Evolutionary conservation across 1,140 invertebrate species (phyloP), one percentile per base, ranked within the genome.

Genomic region (Saccostrea glomerata): DNA sequence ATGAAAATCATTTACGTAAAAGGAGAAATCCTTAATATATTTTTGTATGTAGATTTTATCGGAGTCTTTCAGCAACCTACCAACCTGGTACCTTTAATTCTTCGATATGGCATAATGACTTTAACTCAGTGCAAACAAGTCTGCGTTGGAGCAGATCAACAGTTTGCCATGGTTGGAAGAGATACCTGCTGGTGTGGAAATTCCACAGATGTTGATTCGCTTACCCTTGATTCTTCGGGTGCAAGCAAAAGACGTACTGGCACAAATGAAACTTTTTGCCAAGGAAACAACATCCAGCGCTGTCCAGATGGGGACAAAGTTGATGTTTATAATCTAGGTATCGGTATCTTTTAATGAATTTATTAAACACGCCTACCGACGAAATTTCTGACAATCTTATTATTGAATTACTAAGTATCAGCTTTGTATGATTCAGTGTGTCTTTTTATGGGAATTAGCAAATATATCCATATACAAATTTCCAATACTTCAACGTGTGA

Each of bases 41-140:
- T n/a, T n/a, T n/a, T n/a, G n/a, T n/a, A n/a, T n/a, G n/a, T 11
- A 73, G 70, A 77, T 77, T 77, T 77, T 25, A 36, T 77, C 15
- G 70, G 70, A 36, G 70, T 77, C 11, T 77, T 30, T 30, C 23
- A 77, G 25, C 70, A 23, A 11, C 70, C 70, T 11, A 17, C 30
- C 0, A 7, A 30, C 30, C 4, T 77, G 7, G 70, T 13, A 11
- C 70, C 70, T 11, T 15, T 25, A 30, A 77, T 77, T 77, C 70
- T 13, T 77, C 11, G 70, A 6, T 77, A 30, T 77, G 70, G 70
- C 5, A 15, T 77, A 5, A 77, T 77, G 70, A 77, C 70, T 25
- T 77, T 77, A 77, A 77, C 70, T 30, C 70, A 77, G 13, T 77
- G 70, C 25, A 77, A 77, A 30, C 70, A 77, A 36, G 70, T 77